Base-by-base conservation (phyloP, 2,888 invertebrate species). In the Microdon myrmicae region DNA sequence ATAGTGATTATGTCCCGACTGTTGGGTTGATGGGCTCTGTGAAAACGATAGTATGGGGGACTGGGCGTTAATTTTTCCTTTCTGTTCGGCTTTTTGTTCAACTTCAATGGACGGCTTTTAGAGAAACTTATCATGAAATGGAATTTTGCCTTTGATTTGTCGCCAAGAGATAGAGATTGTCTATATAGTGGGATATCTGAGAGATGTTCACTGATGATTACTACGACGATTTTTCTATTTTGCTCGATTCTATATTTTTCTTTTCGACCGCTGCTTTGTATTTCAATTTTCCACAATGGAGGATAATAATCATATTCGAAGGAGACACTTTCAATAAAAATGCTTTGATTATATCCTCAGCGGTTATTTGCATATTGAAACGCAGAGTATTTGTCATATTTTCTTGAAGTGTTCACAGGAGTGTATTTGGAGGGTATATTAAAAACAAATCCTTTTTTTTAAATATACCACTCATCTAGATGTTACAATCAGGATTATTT, bases 141-240 rank as follows among this genome's bases (percentile, higher is more conserved):
- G 64, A 64, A 56, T 64, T 58, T 41, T 58, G 64, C 64, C 64
- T 64, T 64, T 64, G 64, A 64, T 64, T 64, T 64, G 64, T 64
- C 64, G 58, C 44, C 47, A 26, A n/a, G 14, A 32, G 23, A 60
- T 51, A 58, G 25, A 45, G 51, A 64, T 64, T 25, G 58, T 58
- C 60, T 20, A 26, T 28, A 37, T n/a, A n/a, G n/a, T n/a, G n/a
- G n/a, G n/a, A 19, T 49, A 43, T 41, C 31, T 38, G 28, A 48
- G 32, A 51, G 43, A 39, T 45, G 20, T 32, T 4, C 39, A n/a
- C 34, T 5, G 37, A 20, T 49, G 14, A 9, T 51, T 12, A 31
- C 47, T 47, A 60, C 41, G 47, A 41, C 37, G 54, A 31, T 41
- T 47, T 44, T 34, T 34, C 23, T 41, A 41, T 41, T 41, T 41